Evolutionary conservation across 2,888 invertebrate genomes (phyloP).

Genomic region (Oxytorus armatus): DNA sequence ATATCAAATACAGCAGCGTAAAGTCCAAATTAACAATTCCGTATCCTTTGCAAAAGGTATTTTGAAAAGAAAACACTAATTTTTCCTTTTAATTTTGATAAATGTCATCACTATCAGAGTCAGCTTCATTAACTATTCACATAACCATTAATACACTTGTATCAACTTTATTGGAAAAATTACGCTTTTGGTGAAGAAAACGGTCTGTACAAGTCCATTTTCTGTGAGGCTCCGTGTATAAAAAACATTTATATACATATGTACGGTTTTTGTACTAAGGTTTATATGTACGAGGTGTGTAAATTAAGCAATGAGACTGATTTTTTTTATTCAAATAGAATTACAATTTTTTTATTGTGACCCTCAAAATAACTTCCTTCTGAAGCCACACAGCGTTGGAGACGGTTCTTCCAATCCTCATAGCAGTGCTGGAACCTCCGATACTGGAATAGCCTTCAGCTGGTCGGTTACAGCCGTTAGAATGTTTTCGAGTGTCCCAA

Average conservation of each 20-base stretch:
- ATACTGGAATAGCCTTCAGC: too few relatives aligned
- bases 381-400: too few relatives aligned
- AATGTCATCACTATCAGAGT: not conserved
- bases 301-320: too few relatives aligned
- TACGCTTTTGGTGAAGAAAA: not conserved
- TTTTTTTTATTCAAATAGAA: too few relatives aligned
- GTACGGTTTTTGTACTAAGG: not conserved
- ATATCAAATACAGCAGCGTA: not conserved
- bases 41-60: not conserved
- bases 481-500: too few relatives aligned
- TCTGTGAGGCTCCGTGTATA: not conserved
- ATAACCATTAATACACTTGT: too few relatives aligned
- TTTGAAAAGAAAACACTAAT: not conserved
- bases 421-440: too few relatives aligned
- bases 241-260: not conserved
- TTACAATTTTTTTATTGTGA: too few relatives aligned
- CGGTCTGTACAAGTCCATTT: not conserved
- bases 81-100: not conserved
- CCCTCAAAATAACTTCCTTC: too few relatives aligned
- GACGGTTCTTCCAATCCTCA: too few relatives aligned
- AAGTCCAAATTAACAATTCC: not conserved
- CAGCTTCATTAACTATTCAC: not conserved
- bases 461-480: too few relatives aligned
- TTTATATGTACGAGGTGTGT: too few relatives aligned
- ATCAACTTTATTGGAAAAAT: slow-evolving; percentile 8